Base-by-base conservation (phyloP, 2,888 invertebrate species). In the Mechanitis messenoides region DNA sequence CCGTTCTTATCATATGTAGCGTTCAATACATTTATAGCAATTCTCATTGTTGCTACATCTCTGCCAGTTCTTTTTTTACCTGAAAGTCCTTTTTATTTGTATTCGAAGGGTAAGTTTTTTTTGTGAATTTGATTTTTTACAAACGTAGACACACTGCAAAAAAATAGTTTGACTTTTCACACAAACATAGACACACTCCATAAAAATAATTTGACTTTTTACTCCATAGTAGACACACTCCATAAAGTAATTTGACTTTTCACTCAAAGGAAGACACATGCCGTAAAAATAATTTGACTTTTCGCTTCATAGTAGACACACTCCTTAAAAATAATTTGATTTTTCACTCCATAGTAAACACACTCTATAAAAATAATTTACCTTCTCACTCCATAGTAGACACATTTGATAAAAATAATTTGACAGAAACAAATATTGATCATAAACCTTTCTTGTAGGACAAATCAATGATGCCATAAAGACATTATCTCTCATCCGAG, bases 61-160 rank as follows among this genome's bases (percentile, higher is more conserved):
- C 46, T 81, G 20, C 85, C 85, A 5, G 57, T 83, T 12, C 33
- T 81, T 0, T 72, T 83, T 31, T 42, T 86, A 11, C 84, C 84
- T 0, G 84, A 85, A 9, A 85, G 83, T 56, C 86, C 86, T 0
- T 83, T 78, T 61, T 83, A 78, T 56, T 71, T 81, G 33, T 80
- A 78, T 64, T 75, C 77, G 3, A 80, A 79, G 77, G 65, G 65
- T 65, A 59, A 60, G 55, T 33, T 31, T 42, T 38, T 42, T 2
- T 31, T 45, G 42, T n/a, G 38, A 33, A 58, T 1, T 20, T 20
- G 12, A 33, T 31, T 20, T 20, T 20, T 20, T 20, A 20, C 20
- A 20, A 20, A 20, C 20, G 20, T 20, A 20, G 20, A 20, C 4
- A 6, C 35, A 6, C 35, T 35, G 35, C 35, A 35, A 7, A 9